Base-by-base conservation (phyloP, 2,113 vertebrate genomes). In the Melierax canorus region DNA sequence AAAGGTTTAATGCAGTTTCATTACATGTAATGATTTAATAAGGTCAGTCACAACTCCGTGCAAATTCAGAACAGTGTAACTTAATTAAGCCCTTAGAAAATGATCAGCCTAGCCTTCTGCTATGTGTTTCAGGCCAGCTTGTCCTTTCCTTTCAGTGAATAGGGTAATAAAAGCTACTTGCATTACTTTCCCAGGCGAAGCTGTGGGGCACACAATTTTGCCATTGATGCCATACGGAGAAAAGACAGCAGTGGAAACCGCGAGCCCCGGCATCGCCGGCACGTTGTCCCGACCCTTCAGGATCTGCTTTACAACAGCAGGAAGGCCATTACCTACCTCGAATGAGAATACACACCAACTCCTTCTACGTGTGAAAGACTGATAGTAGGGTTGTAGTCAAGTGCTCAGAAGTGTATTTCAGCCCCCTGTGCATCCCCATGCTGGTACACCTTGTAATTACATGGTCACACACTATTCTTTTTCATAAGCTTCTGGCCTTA, bases 61-160 rank as follows among this genome's bases (percentile, higher is more conserved):
- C 45, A 87, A 92, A 89, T 88, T 90, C 62, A 79, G 79, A 92
- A 89, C 48, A 91, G 34, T 87, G 48, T 74, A 67, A 90, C 46
- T 78, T 88, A 85, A 93, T 95, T 58, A 89, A 94, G 46, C 32
- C 30, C 30, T 87, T 83, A 89, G 46, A 90, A 92, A 91, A 64
- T 32, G 27, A 75, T 86, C 92, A 90, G 68, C 48, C 43, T 64
- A 64, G 32, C 24, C 71, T 79, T 91, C 66, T 64, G 55, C 48
- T 21, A 4, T 10, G 27, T 41, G 17, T 94, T 94, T 74, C 50
- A 88, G 71, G 43, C 39, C 67, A 94, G 34, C 11, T 63, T 91
- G 26, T 62, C 53, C n/a, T 75, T 82, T 85, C 10, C 56, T 90
- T 90, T 89, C 43, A 60, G 76, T 53, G 86, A 76, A 81, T 15